A percentile compares a stretch with the other conserved stretches of the same genome.
Evolutionary conservation across 1,140 invertebrate species (phyloP).

Genomic region (Diabrotica undecimpunctata): DNA sequence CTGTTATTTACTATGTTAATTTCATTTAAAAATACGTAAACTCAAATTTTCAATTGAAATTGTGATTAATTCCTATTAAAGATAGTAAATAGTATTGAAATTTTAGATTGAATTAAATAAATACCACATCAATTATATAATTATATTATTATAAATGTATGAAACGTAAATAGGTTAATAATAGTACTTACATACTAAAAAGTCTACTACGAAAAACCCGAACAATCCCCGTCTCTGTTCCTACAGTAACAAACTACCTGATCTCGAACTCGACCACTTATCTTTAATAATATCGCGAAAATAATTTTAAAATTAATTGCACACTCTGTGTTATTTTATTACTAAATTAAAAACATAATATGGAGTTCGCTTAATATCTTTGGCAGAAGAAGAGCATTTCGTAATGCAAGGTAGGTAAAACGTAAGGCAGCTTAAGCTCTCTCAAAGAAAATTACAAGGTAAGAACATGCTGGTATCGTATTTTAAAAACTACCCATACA

Average conservation of each 20-base stretch:
- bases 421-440: neutral
- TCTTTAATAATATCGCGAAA: conserved; percentile 45
- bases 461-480: neutral
- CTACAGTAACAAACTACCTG: neutral
- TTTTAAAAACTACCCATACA: neutral
- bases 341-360: conserved; percentile 26
- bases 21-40: no score
- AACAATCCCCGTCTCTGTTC: neutral
- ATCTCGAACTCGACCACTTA: conserved; percentile 32
- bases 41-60: no score
- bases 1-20: no score
- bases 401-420: neutral
- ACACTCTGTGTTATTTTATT: conserved; percentile 36
- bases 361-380: neutral
- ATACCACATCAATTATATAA: no score
- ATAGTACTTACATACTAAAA: no score
- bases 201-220: no score
- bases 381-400: neutral
- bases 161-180: no score
- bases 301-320: conserved; percentile 47
- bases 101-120: no score
- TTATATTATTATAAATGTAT: no score
- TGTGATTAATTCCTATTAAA: no score
- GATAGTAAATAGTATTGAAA: no score
- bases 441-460: neutral